phyloP scores from a whole-genome alignment of 23 tunicate species.

The Pegea sp. region DNA sequence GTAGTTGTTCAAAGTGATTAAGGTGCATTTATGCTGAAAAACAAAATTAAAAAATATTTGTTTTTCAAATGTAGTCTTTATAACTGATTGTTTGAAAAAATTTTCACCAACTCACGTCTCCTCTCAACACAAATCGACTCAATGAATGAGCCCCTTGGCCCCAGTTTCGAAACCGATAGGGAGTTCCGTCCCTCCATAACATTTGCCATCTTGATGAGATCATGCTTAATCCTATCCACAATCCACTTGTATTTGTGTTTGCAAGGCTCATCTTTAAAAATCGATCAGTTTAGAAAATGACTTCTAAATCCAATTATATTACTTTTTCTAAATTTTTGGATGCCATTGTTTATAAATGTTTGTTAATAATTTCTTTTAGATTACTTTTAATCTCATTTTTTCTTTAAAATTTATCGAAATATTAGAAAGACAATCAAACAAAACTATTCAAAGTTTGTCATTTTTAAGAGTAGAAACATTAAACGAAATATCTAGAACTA shows the following conservation, averaged over 20 bases:
- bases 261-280: too few species aligned
- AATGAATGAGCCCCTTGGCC: conserved; percentile 16
- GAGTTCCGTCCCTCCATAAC: conserved; percentile 85
- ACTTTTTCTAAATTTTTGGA: too few species aligned
- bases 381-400: too few species aligned
- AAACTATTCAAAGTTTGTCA: too few species aligned
- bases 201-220: conserved; percentile 47
- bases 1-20: conserved; percentile 29
- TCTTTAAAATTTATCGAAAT: too few species aligned
- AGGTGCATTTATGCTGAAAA: conserved; percentile 57
- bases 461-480: too few species aligned
- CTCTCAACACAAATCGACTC: not conserved
- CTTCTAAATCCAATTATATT: too few species aligned
- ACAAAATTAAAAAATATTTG: not conserved
- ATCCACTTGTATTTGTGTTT: conserved; percentile 8
- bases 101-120: not conserved
- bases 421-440: too few species aligned
- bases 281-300: too few species aligned
- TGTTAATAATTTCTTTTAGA: too few species aligned
- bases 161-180: conserved; percentile 56
- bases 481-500: too few species aligned
- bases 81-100: not conserved
- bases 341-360: too few species aligned
- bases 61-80: not conserved
- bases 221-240: conserved; percentile 83